Base-by-base conservation (phyloP, 2,113 vertebrate species). In the Centropus bengalensis region DNA sequence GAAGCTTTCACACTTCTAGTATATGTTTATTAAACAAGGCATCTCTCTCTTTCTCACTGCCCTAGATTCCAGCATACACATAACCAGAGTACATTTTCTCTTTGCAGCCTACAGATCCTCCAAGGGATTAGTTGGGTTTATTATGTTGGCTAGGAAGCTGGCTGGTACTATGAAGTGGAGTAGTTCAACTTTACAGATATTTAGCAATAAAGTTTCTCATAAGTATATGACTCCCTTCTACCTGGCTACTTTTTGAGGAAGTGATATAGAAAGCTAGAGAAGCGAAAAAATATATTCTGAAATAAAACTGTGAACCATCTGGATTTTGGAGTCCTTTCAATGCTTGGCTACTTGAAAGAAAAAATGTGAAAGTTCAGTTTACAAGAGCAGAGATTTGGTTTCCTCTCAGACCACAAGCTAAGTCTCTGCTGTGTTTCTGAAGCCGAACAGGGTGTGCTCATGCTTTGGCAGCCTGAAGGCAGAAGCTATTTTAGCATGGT, bases 1-100 rank as follows among this genome's bases (percentile, higher is more conserved):
- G 96, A 78, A 94, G 96, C 86, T 96, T 97, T 97, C 96, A 91
- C 82, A 96, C 95, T 97, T 97, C 82, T 94, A 95, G 95, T 62
- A 89, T 67, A 91, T 71, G 86, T 94, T 95, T 96, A 96, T 92
- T 83, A 96, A 95, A 92, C 69, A 82, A 92, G 38, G 80, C 38
- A 66, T 32, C 56, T 86, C 64, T 70, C 69, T 91, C 60, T 93
- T 89, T 74, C 82, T 95, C 66, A 49, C 63, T 67, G 7, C 51
- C 63, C 80, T 80, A 59, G 80, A 83, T 73, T 93, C 63, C 80
- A 91, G 58, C 69, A 63, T 45, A 95, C 45, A 54, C 36, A 51
- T 3, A 20, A 27, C 45, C 79, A 69, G 28, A 59, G 55, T 28
- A 54, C 6, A 0, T 74, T 84, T 68, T 67, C 74, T 52, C 81